phyloP scores from a whole-genome alignment of 2,113 vertebrate genomes.

The Falcunculus frontatus region DNA sequence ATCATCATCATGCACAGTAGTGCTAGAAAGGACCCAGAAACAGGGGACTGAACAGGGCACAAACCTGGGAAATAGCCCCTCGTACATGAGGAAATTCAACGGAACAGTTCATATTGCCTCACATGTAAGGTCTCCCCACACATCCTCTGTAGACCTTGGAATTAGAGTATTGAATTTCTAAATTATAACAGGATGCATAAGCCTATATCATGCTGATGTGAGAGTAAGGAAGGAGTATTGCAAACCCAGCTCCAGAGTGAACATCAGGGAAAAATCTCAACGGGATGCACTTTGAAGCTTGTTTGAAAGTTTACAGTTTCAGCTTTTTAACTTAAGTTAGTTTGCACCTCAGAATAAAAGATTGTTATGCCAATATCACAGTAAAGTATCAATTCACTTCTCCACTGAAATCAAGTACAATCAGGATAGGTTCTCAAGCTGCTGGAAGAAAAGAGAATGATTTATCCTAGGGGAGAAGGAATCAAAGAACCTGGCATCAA shows the following conservation, averaged over 20 bases:
- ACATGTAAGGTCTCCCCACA: neutral
- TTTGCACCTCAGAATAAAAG: neutral
- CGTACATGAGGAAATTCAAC: neutral
- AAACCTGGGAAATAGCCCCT: neutral
- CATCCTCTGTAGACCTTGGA: neutral
- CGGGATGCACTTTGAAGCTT: neutral
- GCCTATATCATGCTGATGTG: neutral
- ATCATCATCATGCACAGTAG: neutral
- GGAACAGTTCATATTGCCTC: neutral
- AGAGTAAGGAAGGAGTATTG: neutral
- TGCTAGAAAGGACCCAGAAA: neutral
- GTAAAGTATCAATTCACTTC: constrained; percentile 7
- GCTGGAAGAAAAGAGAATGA: constrained; percentile 15
- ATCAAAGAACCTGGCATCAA: constrained; percentile 17
- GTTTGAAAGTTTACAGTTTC: neutral
- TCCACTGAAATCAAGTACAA: constrained; percentile 39
- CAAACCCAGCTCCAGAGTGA: neutral
- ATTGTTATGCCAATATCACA: neutral
- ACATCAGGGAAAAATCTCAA: neutral
- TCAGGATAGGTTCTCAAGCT: constrained; percentile 53
- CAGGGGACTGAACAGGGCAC: neutral
- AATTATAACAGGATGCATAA: neutral
- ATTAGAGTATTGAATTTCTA: neutral
- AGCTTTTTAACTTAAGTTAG: neutral
- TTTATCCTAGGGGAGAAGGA: constrained; percentile 37